These are phyloP conservation scores for Stigmatopora nigra DNA, from an alignment of 2,113 vertebrate species.

Conservation along the genomic window DNA sequence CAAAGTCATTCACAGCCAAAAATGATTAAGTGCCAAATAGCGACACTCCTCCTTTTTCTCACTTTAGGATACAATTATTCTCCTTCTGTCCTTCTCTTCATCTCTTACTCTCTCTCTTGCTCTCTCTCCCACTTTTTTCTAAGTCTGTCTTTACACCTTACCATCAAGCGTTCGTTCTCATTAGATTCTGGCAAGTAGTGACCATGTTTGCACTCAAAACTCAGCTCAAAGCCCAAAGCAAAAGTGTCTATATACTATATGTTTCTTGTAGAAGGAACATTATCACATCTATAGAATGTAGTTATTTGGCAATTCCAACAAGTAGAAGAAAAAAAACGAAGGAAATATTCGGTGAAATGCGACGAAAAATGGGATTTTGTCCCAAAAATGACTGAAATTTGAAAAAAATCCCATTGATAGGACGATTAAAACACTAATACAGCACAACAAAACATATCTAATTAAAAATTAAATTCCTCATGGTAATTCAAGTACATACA, in stretches of 20 bases:
- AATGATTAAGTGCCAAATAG: conserved; percentile 47
- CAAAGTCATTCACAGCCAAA: conserved; percentile 63
- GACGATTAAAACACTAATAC: neutral
- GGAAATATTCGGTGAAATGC: too few species aligned
- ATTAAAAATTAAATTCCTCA: neutral
- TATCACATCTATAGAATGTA: neutral
- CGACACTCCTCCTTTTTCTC: conserved; percentile 46
- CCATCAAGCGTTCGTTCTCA: conserved; percentile 6
- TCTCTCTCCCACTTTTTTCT: conserved; percentile 3
- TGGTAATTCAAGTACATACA: neutral
- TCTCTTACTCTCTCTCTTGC: neutral
- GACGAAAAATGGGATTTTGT: too few species aligned
- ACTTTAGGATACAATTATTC: conserved; percentile 47
- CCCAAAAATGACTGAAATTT: too few species aligned
- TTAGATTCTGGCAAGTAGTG: conserved; percentile 4
- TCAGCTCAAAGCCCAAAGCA: neutral
- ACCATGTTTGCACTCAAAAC: neutral
- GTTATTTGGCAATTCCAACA: neutral
- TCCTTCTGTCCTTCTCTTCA: conserved; percentile 33
- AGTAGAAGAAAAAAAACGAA: neutral
- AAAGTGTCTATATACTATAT: neutral
- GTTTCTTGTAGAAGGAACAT: neutral
- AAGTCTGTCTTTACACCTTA: conserved; percentile 32
- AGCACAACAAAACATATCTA: neutral
- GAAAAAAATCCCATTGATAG: too few species aligned